A percentile compares a stretch with the other conserved stretches of the same genome.
Evolutionary conservation across 1,140 invertebrate species (phyloP).

Genomic region (Cherax destructor): DNA sequence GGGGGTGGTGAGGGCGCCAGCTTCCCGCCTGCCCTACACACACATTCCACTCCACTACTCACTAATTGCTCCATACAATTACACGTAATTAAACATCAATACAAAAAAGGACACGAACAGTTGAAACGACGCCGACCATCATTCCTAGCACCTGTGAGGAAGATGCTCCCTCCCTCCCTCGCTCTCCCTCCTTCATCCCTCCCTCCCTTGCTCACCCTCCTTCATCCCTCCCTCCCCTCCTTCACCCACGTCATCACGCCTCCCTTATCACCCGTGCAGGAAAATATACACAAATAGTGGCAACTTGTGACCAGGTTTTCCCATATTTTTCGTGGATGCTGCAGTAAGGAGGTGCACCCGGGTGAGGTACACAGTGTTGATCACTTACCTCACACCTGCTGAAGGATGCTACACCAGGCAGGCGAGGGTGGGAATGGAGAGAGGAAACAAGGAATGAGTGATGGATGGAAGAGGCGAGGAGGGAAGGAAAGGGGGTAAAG

Average conservation of each 20-base stretch:
- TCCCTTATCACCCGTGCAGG: background rate
- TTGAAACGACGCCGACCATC: background rate
- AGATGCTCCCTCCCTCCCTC: background rate
- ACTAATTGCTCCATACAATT: conserved; percentile 16
- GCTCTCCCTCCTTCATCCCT: background rate
- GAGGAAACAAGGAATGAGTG: too few relatives aligned
- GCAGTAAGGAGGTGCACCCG: background rate
- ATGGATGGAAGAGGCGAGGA: too few relatives aligned
- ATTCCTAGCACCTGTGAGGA: background rate
- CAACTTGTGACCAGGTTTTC: background rate
- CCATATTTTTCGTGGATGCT: background rate
- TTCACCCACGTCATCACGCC: background rate
- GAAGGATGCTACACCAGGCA: too few relatives aligned
- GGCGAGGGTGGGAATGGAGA: too few relatives aligned
- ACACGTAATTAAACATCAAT: conserved; percentile 36
- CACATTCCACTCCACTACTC: background rate
- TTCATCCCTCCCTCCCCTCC: background rate
- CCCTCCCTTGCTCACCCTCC: background rate
- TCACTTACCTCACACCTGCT: background rate
- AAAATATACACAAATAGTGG: conserved; percentile 1
- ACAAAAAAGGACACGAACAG: background rate
- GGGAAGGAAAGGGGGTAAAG: too few relatives aligned
- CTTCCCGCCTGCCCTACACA: conserved; percentile 1
- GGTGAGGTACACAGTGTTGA: background rate
- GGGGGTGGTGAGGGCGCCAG: conserved; percentile 14